Evolutionary conservation across 2,113 vertebrate species (phyloP), one percentile per base, ranked within the genome.

Genomic region (Phalacrocorax aristotelis): DNA sequence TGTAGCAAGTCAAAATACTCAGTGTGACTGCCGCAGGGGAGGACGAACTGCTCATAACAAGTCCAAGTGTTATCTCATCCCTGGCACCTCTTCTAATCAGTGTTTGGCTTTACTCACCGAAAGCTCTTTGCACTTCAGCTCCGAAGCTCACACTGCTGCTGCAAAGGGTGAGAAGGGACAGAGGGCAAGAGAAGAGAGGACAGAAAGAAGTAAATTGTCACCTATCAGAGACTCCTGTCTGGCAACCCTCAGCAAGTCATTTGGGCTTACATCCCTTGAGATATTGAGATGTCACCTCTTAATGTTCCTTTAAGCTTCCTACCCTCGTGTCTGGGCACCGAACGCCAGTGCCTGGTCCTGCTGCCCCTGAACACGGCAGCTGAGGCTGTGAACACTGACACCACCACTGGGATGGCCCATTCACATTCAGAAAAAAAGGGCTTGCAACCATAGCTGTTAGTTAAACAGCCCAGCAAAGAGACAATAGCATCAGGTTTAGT

Each of bases 21-120:
- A n/a, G 97, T 96, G 98, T 97, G 83, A 98, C 96, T 30, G 85
- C 96, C 8, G 90, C 96, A 15, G 89, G 97, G 79, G 97, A 98
- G 51, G 93, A 98, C 40, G 88, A 98, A 83, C 98, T 98, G 95
- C 98, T 98, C 74, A 87, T 91, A 17, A 97, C 96, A 95, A 98
- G 98, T 66, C 88, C 7, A 91, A 98, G 90, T 93, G 98, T 97
- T 98, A 76, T 98, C 93, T 98, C 96, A 81, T 97, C 97, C 30
- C 86, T 97, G 55, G 98, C 97, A 51, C 92, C 96, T 91, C 98
- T 98, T 98, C 97, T 98, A 87, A 98, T 98, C 36, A 98, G 94
- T 26, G 32, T 97, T 70, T 98, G 98, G 20, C 93, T 97, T 82
- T 95, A 54, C 96, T 98, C 23, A 4, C 62, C 57, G n/a, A 89